A percentile compares a stretch with the other conserved stretches of the same genome.
Conservation (phyloP, 2,888 invertebrate genomes). For the Orthosia gothica region DNA sequence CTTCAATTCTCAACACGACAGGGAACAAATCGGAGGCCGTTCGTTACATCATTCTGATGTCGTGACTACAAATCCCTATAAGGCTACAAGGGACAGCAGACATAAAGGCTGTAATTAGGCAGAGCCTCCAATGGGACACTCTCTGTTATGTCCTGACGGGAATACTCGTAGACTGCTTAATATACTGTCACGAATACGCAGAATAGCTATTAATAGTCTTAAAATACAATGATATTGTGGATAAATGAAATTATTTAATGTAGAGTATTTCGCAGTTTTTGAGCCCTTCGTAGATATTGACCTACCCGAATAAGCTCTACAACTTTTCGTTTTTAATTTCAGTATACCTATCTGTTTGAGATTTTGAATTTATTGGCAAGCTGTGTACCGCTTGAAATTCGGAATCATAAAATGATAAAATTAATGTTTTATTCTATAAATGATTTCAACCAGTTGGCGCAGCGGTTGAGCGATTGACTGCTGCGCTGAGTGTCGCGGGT, state of each 20-base stretch:
- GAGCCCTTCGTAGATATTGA: background rate
- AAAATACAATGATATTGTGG: background rate
- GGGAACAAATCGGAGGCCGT: conserved; percentile 31
- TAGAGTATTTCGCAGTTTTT: background rate
- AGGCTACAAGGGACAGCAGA: conserved; percentile 19
- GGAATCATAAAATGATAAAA: too few relatives aligned
- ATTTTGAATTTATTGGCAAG: too few relatives aligned
- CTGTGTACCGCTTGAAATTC: too few relatives aligned
- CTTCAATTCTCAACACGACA: conserved; percentile 8
- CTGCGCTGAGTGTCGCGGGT: too few relatives aligned
- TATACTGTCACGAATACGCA: background rate
- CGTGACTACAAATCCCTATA: conserved; percentile 35
- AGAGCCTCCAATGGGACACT: conserved; percentile 1
- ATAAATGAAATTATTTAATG: background rate
- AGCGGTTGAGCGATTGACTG: too few relatives aligned
- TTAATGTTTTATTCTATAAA: too few relatives aligned
- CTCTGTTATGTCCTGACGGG: background rate
- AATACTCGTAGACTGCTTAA: background rate
- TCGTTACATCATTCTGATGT: conserved; percentile 28
- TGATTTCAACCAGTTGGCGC: too few relatives aligned
- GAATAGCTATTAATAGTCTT: background rate
- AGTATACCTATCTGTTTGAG: too few relatives aligned
- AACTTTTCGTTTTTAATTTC: too few relatives aligned
- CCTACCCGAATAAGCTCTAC: too few relatives aligned
- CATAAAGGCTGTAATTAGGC: conserved; percentile 36